phyloP scores from a whole-genome alignment of 1,140 invertebrate species.

The Sarcophaga peregrina region DNA sequence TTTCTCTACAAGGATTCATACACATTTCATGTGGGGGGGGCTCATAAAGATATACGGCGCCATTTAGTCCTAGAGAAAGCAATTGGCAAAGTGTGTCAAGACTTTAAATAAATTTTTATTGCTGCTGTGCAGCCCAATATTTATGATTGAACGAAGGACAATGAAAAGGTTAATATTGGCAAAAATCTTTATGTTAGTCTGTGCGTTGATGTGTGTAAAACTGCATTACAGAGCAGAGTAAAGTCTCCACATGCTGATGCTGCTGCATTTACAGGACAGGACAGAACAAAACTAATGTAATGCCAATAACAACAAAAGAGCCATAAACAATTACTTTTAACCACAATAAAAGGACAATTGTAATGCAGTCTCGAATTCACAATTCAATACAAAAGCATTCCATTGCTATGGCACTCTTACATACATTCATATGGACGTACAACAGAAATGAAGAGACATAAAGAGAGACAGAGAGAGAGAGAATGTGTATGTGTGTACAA shows the following conservation, averaged over 20 bases:
- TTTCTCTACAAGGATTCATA: no score
- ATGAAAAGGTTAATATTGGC: not conserved
- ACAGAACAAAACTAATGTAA: not conserved
- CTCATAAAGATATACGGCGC: not conserved
- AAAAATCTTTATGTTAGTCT: not conserved
- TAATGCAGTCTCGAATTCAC: not conserved
- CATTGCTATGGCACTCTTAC: not conserved
- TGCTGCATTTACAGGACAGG: not conserved
- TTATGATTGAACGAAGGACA: not conserved
- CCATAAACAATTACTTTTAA: constrained; percentile 13
- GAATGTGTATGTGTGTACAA: no score
- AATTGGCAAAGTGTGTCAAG: not conserved
- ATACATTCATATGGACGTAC: not conserved
- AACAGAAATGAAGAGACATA: no score
- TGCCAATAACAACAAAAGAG: not conserved
- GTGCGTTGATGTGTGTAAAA: not conserved
- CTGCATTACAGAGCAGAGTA: not conserved
- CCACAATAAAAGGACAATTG: constrained; percentile 6
- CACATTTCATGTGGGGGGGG: no score
- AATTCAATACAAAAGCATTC: not conserved
- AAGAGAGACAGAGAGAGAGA: no score
- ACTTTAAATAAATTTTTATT: constrained; percentile 1
- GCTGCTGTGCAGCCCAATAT: not conserved
- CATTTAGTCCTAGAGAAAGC: not conserved
- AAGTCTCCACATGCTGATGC: constrained; percentile 2